Conservation (phyloP, 1,140 invertebrate genomes). For the Macrobrachium nipponense region DNA sequence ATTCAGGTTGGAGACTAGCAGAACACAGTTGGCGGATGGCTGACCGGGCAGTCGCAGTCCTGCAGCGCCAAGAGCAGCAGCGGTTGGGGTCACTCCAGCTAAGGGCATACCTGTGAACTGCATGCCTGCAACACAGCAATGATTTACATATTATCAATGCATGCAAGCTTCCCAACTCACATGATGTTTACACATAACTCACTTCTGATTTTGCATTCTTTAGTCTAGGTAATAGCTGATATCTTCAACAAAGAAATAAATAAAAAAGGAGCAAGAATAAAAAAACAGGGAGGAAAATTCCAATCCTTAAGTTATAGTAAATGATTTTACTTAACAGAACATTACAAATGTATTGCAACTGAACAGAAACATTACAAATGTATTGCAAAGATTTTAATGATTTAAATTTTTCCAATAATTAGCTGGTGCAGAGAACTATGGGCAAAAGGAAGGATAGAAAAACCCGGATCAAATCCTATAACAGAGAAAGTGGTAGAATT, state of each 20-base stretch:
- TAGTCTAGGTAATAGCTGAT: background rate
- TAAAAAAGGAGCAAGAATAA: background rate
- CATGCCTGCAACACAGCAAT: conserved; percentile 61
- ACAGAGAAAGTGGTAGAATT: background rate
- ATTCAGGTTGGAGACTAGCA: conserved; percentile 90
- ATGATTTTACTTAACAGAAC: background rate
- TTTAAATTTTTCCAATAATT: conserved; percentile 43
- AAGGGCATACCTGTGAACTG: conserved; percentile 70
- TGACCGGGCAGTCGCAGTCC: conserved; percentile 68
- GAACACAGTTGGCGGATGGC: conserved; percentile 77
- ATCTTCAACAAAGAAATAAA: conserved; percentile 14
- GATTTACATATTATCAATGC: conserved; percentile 19
- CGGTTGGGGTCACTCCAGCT: conserved; percentile 75
- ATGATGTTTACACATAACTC: too few relatives aligned
- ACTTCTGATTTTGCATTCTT: background rate
- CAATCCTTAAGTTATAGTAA: background rate
- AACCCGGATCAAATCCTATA: conserved; percentile 50
- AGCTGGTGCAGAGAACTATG: conserved; percentile 58
- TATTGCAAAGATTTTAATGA: conserved; percentile 45
- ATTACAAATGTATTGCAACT: conserved; percentile 40
- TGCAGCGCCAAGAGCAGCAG: conserved; percentile 70
- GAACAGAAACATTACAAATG: conserved; percentile 19
- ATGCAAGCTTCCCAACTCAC: too few relatives aligned
- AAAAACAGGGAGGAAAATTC: too few relatives aligned
- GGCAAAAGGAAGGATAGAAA: conserved; percentile 51